Conservation (phyloP, 2,797 vertebrate genomes). For the Vipera ursinii region DNA sequence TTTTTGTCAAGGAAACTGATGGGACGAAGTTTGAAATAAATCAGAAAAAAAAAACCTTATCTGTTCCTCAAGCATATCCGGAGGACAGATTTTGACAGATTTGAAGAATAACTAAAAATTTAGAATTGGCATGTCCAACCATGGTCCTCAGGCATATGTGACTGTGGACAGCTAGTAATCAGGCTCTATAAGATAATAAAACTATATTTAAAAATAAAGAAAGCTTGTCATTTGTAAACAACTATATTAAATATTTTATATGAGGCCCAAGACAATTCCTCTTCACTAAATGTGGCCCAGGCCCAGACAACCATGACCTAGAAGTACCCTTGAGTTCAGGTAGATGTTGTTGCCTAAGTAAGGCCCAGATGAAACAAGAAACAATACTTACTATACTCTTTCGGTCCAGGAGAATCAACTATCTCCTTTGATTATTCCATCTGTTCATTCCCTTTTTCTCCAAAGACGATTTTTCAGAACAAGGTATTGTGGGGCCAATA, state of each 20-base stretch:
- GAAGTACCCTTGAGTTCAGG: neutral
- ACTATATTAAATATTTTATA: no score
- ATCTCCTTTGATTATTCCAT: neutral
- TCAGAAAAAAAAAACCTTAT: neutral
- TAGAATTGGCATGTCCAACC: neutral
- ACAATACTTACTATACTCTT: neutral
- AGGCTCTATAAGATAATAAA: no score
- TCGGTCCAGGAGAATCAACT: neutral
- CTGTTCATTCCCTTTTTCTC: neutral
- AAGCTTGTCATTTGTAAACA: no score
- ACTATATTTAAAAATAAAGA: no score
- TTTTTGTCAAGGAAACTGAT: slow-evolving; percentile 30
- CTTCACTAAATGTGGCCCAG: no score
- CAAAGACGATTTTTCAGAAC: neutral
- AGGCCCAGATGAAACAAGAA: neutral
- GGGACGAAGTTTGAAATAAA: neutral
- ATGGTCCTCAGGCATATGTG: no score
- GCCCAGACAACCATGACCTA: neutral
- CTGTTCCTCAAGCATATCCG: neutral
- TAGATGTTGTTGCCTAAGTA: neutral
- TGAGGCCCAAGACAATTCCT: no score
- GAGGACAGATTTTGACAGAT: neutral
- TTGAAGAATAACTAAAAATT: neutral
- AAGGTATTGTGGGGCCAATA: neutral
- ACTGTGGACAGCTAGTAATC: no score